phyloP scores from a whole-genome alignment of 2,888 invertebrate species.

The Choristoneura rosaceana region DNA sequence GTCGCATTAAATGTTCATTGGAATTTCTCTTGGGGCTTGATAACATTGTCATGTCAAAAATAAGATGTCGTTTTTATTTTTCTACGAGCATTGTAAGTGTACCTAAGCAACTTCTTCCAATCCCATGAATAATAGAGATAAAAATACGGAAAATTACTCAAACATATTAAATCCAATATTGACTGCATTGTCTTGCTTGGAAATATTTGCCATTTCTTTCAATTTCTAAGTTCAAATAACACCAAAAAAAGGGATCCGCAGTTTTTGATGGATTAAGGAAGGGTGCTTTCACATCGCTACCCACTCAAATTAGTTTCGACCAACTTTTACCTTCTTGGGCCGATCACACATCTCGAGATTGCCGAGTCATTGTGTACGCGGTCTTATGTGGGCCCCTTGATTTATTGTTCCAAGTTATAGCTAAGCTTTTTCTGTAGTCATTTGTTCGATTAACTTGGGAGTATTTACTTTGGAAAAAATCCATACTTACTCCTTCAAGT shows the following conservation, averaged over 20 bases:
- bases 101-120: no score
- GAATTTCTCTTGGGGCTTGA: no score
- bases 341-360: constrained; percentile 25
- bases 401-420: constrained; percentile 31
- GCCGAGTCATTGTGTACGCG: constrained; percentile 18
- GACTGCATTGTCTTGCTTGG: not conserved
- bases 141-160: no score
- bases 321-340: constrained; percentile 45
- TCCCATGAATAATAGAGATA: no score
- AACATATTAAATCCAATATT: no score
- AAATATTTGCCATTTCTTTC: not conserved
- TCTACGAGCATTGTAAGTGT: no score
- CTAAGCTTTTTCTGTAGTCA: constrained; percentile 19
- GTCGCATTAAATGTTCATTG: no score
- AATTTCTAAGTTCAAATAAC: not conserved
- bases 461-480: constrained; percentile 10
- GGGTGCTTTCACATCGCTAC: constrained; percentile 51
- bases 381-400: constrained; percentile 14
- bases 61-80: no score
- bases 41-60: no score
- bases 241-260: constrained; percentile 17
- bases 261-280: constrained; percentile 61
- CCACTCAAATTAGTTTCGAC: constrained; percentile 58
- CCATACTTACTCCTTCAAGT: not conserved
- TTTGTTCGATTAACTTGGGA: constrained; percentile 27